Conservation (phyloP, 1,140 invertebrate species). For the Acromyrmex echinatior region DNA sequence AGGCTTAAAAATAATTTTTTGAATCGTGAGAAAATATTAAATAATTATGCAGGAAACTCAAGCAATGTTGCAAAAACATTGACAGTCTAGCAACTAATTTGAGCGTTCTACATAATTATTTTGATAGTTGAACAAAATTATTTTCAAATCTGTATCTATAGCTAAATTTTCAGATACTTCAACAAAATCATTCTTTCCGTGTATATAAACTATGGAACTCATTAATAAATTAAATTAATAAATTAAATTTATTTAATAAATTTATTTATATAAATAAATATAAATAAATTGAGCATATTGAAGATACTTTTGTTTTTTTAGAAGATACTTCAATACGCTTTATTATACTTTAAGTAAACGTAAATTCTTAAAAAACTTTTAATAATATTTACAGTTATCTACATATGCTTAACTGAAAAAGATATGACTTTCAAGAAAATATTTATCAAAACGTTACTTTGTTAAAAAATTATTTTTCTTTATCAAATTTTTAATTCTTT, state of each 20-base stretch:
- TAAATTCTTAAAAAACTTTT: not conserved
- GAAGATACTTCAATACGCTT: not conserved
- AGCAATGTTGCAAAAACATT: no score
- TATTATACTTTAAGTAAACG: not conserved
- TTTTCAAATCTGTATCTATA: no score
- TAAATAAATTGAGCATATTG: not conserved
- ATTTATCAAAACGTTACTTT: not conserved
- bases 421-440: not conserved
- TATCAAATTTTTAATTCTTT: not conserved
- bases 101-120: no score
- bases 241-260: no score
- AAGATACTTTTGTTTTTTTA: not conserved
- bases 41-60: no score
- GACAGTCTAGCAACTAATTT: no score
- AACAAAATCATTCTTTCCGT: no score
- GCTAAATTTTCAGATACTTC: no score
- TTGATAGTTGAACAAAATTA: no score
- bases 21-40: no score
- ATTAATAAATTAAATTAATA: not conserved
- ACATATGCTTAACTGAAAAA: not conserved
- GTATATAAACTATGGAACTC: not conserved
- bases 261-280: no score
- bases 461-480: not conserved
- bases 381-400: conserved; percentile 12
- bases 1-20: no score